phyloP scores from a whole-genome alignment of 2,888 invertebrate genomes.

The Drosophila peninsularis region DNA sequence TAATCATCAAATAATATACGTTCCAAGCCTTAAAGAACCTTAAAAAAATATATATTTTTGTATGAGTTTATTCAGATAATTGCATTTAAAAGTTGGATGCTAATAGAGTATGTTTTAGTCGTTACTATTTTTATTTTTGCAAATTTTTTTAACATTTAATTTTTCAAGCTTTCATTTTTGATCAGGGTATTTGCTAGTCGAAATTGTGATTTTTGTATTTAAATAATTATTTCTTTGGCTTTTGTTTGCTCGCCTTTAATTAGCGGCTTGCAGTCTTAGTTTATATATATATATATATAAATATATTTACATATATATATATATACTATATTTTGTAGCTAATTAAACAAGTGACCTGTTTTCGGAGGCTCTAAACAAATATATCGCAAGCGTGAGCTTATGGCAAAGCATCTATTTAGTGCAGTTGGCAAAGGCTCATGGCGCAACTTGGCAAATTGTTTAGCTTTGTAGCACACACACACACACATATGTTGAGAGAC shows the following conservation, averaged over 20 bases:
- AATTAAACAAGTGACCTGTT: conserved; percentile 35
- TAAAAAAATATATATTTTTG: no score
- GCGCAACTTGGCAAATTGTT: conserved; percentile 10
- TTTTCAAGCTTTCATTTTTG: no score
- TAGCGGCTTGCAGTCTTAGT: conserved; percentile 14
- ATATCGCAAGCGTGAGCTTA: conserved; percentile 5
- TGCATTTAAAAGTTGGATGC: no score
- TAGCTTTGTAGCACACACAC: not conserved
- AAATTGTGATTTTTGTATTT: not conserved
- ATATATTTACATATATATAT: not conserved
- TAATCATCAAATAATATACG: no score
- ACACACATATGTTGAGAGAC: not conserved
- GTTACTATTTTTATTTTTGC: no score
- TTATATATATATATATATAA: not conserved
- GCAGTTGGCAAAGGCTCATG: conserved; percentile 11
- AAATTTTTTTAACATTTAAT: no score
- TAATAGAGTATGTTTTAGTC: no score
- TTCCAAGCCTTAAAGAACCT: no score
- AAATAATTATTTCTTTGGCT: not conserved
- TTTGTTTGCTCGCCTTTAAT: conserved; percentile 16
- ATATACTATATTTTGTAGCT: conserved; percentile 6
- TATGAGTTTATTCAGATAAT: no score
- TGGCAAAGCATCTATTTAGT: conserved; percentile 3
- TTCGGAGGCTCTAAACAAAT: conserved; percentile 14
- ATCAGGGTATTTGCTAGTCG: not conserved